Base-by-base conservation (phyloP, 2,113 vertebrate species). In the Plotosus lineatus region DNA sequence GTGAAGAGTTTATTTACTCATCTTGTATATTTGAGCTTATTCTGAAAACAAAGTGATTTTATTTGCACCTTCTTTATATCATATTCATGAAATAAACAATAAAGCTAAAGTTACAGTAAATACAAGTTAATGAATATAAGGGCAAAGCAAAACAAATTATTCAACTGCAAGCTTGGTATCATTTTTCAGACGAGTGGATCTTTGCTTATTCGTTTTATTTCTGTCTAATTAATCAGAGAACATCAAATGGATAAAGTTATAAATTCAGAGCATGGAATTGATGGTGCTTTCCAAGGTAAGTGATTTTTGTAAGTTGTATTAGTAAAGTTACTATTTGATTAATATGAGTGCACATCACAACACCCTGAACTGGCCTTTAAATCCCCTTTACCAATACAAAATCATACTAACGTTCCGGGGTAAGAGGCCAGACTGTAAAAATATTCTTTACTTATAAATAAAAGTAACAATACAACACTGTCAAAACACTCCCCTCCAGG, bases 211-310 rank as follows among this genome's bases (percentile, higher is more conserved):
- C 28, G 3, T 66, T 28, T 58, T 68, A 36, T 58, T 69, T 46
- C 6, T 56, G 21, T 44, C 4, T 28, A 69, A 66, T 42, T 44
- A 17, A 51, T 33, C 28, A 68, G n/a, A 65, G 33, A 46, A 28
- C 31, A 51, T 10, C 40, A 36, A 68, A 58, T 76, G 72, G 63
- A 76, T 28, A 33, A 77, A 19, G 50, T 38, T 60, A 28, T 56
- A 42, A 6, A 72, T 19, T 69, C 31, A 36, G 61, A 46, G 61
- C 73, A 69, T 38, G 38, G 5, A 8, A 46, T n/a, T 56, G 73
- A 82, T 3, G 60, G 23, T 28, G 36, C 6, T 46, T 76, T 76
- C 50, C 36, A 76, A 69, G 80, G 80, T 82, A 40, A 68, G 69
- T 51, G 28, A 2, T 58, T 81, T 65, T 46, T 69, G 50, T 42